Conservation (phyloP, 2,113 vertebrate species). For the Sus scrofa region T2T-Sscrofa CM000830.6:93252001-93252500, state of each 20-base stretch:
- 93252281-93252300: neutral
- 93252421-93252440: neutral
- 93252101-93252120: neutral
- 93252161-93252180: neutral
- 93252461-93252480: neutral
- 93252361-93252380: neutral
- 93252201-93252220: neutral
- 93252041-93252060: accelerated
- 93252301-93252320: neutral
- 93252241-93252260: neutral
- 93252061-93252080: neutral
- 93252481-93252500: neutral
- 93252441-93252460: neutral
- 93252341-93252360: neutral
- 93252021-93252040: neutral
- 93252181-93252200: neutral
- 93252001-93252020: too few relatives aligned
- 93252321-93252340: neutral
- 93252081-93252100: neutral
- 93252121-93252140: neutral
- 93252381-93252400: too few relatives aligned
- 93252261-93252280: neutral
- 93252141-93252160: neutral
- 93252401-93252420: neutral
- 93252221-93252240: neutral